Base-by-base conservation (phyloP, 64 coral and sea anemone genomes). In the Montipora foliosa region DNA sequence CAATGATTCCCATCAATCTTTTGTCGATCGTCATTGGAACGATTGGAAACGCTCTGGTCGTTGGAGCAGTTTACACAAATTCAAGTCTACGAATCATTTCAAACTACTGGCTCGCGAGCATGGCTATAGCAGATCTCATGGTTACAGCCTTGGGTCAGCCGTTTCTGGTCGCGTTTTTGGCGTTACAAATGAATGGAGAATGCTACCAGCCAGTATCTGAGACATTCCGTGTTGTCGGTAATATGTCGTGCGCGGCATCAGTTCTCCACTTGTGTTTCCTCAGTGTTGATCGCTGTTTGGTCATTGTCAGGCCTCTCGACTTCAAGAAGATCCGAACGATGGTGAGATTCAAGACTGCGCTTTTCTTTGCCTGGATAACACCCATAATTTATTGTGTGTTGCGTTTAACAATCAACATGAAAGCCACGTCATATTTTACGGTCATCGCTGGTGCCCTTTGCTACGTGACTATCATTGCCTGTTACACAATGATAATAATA, bases 21-120 rank as follows among this genome's bases (percentile, higher is more conserved):
- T 68, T 84, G 59, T 84, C 81, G 60, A 68, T 61, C 10, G 75
- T 95, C 59, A 45, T 96, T 59, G 91, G 91, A 21, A 96, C 81
- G 53, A 61, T 90, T n/a, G 91, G 95, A 44, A 97, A 97, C 74
- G 67, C 90, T 68, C 80, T 97, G 88, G 95, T 97, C n/a, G 80
- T 93, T n/a, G 95, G 81, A 58, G 90, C 95, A 60, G 91, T 97
- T 61, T 94, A 97, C 77, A 94, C 95, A 6, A 97, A 93, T 74
- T 79, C 82, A 44, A 85, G 73, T 21, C 83, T 97, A 25, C 95
- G 88, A 51, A 97, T 93, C 13, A 79, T 97, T 12, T 88, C 95
- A 5, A 97, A 97, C 81, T 94, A 87, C 75, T 91, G 94, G 57
- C 83, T 97, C 2, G 92, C 94, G 15, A 94, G 92, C 7, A 94